Percentiles rank a stretch among this genome's conserved stretches.
These are phyloP conservation scores for Syngnathoides biaculeatus DNA, from an alignment of 2,113 vertebrate genomes.

Conservation along the genomic window DNA sequence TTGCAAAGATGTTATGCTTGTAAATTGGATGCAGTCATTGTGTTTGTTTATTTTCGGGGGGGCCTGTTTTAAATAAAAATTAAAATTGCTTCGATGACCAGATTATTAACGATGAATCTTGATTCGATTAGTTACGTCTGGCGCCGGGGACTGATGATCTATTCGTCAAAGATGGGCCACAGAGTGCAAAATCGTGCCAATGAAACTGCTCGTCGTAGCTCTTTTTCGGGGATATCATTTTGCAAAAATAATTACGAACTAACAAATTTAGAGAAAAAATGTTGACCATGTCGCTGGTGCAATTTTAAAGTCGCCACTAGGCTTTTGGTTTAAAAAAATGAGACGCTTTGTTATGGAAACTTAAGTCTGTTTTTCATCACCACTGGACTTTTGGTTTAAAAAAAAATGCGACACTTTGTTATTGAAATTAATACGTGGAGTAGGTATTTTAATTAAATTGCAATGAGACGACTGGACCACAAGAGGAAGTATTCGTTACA, in stretches of 20 bases:
- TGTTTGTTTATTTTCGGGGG: neutral
- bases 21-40: neutral
- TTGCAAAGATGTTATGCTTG: neutral
- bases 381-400: neutral
- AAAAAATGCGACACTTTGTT: neutral
- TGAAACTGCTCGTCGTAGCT: neutral
- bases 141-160: slow-evolving; percentile 55
- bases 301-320: neutral
- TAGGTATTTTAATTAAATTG: no score
- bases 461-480: neutral
- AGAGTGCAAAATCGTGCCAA: neutral
- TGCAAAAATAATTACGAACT: neutral
- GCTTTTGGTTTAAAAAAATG: neutral
- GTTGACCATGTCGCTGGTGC: neutral
- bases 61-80: neutral
- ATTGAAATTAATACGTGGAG: neutral
- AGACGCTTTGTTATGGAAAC: neutral
- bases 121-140: slow-evolving; percentile 57
- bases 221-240: neutral
- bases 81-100: neutral
- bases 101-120: slow-evolving; percentile 20
- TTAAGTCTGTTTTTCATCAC: no score
- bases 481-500: no score
- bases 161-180: slow-evolving; percentile 10
- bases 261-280: neutral